Evolutionary conservation across 1,140 invertebrate species (phyloP), one percentile per base, ranked within the genome.

Genomic region (Cotesia glomerata): DNA sequence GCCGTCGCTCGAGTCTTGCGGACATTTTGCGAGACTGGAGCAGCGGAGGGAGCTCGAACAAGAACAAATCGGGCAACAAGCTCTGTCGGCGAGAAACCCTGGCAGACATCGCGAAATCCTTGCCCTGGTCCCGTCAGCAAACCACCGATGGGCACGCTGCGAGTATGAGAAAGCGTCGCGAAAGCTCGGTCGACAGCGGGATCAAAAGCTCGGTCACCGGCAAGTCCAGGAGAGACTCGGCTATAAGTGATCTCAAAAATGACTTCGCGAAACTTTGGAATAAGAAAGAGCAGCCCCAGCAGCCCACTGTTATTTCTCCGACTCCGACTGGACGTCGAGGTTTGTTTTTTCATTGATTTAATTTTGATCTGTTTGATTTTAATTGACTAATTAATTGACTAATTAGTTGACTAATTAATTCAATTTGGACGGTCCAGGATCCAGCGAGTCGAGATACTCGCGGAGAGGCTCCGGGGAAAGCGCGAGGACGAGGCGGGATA

Each of bases 1-100:
- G 95, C 3, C 89, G 95, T 9, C 90, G 95, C 62, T 95, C 93
- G 74, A 95, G 94, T 9, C 81, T 96, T 64, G 95, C 95, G 63
- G 95, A 96, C 84, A 93, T 96, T 72, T 84, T 95, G 52, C 90
- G 93, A 61, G 95, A 95, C 86, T 96, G 94, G 95, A 92, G 95
- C 66, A 91, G 93, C 32, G 90, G 90, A 16, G 90, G 91, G 66
- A 90, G 86, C 72, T 90, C 88, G 73, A 90, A 88, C 16, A 90
- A 89, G 2, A 86, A 90, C 68, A 89, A 89, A 56, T 89, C 88
- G 70, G 88, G 91, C 77, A 89, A 90, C n/a, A 93, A 93, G 52
- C 84, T 96, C 4, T 92, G 91, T 64, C 89, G 95, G 2, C 89
- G 95, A 39, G 95, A 96, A 83, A 95, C 95, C 0, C 87, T 96